Conservation (phyloP, 2,888 invertebrate species). For the Lithodes maja region DNA sequence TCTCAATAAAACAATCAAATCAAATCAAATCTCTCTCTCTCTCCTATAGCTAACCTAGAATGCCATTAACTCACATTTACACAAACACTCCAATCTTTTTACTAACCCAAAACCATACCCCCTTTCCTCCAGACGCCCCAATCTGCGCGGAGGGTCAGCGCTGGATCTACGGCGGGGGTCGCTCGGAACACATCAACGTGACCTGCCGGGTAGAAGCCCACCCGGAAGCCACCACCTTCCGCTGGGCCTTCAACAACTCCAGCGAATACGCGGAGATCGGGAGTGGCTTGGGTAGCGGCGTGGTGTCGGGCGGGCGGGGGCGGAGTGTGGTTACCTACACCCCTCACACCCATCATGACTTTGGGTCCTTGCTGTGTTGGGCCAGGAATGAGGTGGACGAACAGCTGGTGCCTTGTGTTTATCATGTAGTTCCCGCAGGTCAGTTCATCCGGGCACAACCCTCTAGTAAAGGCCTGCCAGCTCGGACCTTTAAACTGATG, state of each 20-base stretch:
- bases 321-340: slow-evolving; percentile 51
- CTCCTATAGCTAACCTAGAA: too few relatives aligned
- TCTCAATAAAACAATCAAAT: too few relatives aligned
- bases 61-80: too few relatives aligned
- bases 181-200: slow-evolving; percentile 82
- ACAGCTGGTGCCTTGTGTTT: slow-evolving; percentile 47
- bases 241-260: slow-evolving; percentile 89
- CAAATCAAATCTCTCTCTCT: too few relatives aligned
- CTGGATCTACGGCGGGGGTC: slow-evolving; percentile 83
- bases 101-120: too few relatives aligned
- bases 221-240: slow-evolving; percentile 83
- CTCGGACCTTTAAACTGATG: too few relatives aligned
- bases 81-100: too few relatives aligned
- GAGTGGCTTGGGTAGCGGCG: slow-evolving; percentile 28
- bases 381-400: slow-evolving; percentile 37
- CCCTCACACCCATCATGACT: slow-evolving; percentile 48
- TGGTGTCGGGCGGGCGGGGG: slow-evolving; percentile 8
- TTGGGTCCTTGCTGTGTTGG: slow-evolving; percentile 50
- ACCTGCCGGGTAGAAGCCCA: slow-evolving; percentile 84
- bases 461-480: too few relatives aligned
- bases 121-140: slow-evolving; percentile 80
- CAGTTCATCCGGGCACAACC: neutral
- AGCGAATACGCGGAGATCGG: slow-evolving; percentile 71
- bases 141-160: slow-evolving; percentile 83
- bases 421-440: slow-evolving; percentile 51